A percentile compares a stretch with the other conserved stretches of the same genome.
phyloP scores from a whole-genome alignment of 2,797 vertebrate genomes.

The Hapalemur alaotrensis region DNA sequence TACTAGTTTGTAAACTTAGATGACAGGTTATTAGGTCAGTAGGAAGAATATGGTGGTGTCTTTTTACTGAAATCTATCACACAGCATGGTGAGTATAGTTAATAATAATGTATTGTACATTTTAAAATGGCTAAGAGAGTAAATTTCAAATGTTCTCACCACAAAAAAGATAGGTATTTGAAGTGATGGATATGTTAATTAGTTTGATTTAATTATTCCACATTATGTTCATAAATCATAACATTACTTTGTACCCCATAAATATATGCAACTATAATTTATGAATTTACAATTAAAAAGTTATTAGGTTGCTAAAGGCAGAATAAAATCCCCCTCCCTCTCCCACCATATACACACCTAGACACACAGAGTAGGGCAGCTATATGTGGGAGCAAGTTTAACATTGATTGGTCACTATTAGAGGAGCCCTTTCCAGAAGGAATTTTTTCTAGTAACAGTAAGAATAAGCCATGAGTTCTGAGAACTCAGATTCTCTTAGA shows the following conservation, averaged over 20 bases:
- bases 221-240: neutral
- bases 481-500: neutral
- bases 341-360: neutral
- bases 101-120: neutral
- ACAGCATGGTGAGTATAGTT: neutral
- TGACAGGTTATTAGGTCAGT: neutral
- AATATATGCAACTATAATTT: neutral
- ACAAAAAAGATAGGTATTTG: neutral
- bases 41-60: neutral
- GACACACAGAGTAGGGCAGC: neutral
- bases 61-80: neutral
- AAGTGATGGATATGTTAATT: neutral
- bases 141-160: neutral
- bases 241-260: neutral
- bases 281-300: neutral
- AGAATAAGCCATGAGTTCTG: neutral
- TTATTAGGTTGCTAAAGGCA: neutral
- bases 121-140: neutral
- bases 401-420: neutral
- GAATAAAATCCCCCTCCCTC: neutral
- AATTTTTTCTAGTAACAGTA: neutral
- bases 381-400: neutral
- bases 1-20: neutral
- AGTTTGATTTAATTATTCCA: neutral
- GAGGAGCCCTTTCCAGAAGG: neutral